phyloP scores from a whole-genome alignment of 2,113 vertebrate species.

The Cyprinodon tularosa region DNA sequence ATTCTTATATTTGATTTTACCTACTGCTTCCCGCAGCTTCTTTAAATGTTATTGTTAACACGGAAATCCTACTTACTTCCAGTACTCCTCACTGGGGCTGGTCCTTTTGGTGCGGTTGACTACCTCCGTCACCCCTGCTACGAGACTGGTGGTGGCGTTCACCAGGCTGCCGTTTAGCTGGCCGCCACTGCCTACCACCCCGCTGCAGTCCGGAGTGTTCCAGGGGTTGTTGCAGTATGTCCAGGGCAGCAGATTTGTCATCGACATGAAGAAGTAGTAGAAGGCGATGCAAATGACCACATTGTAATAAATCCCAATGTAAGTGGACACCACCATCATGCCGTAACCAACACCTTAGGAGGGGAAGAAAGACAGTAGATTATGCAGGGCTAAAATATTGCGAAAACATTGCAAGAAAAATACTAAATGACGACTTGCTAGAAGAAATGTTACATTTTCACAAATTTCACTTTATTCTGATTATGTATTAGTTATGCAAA shows the following conservation, averaged over 20 bases:
- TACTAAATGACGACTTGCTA: too few relatives aligned
- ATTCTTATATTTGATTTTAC: too few relatives aligned
- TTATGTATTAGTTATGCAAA: not conserved
- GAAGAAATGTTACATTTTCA: too few relatives aligned
- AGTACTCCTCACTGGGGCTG: slow-evolving; percentile 98
- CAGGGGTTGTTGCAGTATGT: slow-evolving; percentile 95
- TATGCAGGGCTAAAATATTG: not conserved
- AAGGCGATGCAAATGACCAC: slow-evolving; percentile 98
- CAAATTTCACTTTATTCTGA: not conserved
- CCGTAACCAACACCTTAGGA: slow-evolving; percentile 93
- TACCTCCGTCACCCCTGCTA: slow-evolving; percentile 77
- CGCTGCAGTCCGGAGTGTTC: slow-evolving; percentile 89
- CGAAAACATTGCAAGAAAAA: not conserved
- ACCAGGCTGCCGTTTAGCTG: slow-evolving; percentile 76
- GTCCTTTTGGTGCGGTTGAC: slow-evolving; percentile 91
- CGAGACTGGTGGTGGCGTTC: slow-evolving; percentile 64
- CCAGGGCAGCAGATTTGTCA: slow-evolving; percentile 96
- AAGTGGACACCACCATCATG: slow-evolving; percentile 99
- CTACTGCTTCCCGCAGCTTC: too few relatives aligned
- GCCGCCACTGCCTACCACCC: slow-evolving; percentile 78
- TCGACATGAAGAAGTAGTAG: slow-evolving; percentile 99
- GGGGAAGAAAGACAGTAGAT: not conserved
- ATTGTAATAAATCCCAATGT: slow-evolving; percentile 99
- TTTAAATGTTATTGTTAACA: too few relatives aligned
- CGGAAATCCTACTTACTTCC: slow-evolving; percentile 83